Percentiles rank a stretch among this genome's conserved stretches.
These are phyloP conservation scores for Ylistrum balloti DNA, from an alignment of 1,140 invertebrate species.

Conservation along the genomic window DNA sequence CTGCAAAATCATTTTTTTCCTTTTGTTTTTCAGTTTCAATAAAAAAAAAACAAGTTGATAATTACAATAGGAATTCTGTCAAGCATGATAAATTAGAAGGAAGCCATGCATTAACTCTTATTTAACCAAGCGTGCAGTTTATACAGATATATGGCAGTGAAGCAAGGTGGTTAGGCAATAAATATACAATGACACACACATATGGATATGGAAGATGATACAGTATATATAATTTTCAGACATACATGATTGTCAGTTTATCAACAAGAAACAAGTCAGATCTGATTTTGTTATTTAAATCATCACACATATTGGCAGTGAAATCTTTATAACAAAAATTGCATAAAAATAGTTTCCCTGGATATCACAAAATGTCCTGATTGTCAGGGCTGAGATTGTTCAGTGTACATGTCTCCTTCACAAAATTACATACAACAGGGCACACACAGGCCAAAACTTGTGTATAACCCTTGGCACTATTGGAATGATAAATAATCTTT, in stretches of 20 bases:
- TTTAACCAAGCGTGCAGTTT: conserved; percentile 2
- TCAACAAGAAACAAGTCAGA: conserved; percentile 9
- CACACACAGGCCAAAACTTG: neutral
- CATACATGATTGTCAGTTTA: neutral
- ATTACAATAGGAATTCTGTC: neutral
- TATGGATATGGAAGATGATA: neutral
- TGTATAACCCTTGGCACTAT: conserved; percentile 58
- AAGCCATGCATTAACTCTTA: conserved; percentile 3
- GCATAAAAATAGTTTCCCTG: neutral
- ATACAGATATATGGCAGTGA: conserved; percentile 18
- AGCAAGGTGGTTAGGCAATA: neutral
- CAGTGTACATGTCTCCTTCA: neutral
- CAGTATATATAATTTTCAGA: neutral
- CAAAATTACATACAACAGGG: neutral
- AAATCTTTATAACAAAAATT: neutral
- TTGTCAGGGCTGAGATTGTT: neutral
- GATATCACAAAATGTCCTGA: conserved; percentile 1
- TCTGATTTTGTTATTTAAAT: neutral
- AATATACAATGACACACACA: neutral
- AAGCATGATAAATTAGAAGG: conserved; percentile 8
- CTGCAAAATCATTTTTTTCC: neutral
- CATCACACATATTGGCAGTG: conserved; percentile 21
- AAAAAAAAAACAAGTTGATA: too few species aligned
- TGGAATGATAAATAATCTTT: conserved; percentile 48
- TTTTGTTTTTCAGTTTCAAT: too few species aligned